Conservation (phyloP, 2,797 vertebrate genomes). For the Carapus acus region DNA sequence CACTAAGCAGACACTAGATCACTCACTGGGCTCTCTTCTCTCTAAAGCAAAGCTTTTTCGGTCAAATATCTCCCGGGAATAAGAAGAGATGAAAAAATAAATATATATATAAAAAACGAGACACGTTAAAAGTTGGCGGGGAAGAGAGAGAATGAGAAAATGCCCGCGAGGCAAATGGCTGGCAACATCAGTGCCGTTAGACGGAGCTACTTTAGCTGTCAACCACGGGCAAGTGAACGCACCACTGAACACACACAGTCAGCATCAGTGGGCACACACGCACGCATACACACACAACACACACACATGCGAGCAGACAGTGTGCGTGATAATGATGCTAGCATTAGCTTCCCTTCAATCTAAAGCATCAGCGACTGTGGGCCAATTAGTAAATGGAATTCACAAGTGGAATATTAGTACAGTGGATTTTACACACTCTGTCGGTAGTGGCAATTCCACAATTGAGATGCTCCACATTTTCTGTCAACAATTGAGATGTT, state of each 20-base stretch:
- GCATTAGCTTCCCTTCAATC: too few species aligned
- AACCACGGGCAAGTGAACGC: conserved; percentile 63
- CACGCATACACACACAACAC: too few species aligned
- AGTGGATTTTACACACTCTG: too few species aligned
- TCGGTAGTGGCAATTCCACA: too few species aligned
- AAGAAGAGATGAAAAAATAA: conserved; percentile 18
- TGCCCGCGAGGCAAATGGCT: conserved; percentile 74
- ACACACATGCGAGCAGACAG: too few species aligned
- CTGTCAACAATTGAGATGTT: too few species aligned
- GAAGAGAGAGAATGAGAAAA: conserved; percentile 66
- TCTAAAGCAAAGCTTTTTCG: conserved; percentile 69
- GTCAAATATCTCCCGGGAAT: conserved; percentile 69
- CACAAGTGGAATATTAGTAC: too few species aligned
- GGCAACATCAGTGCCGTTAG: conserved; percentile 72
- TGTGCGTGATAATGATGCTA: too few species aligned
- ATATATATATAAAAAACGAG: too few species aligned
- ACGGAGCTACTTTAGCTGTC: conserved; percentile 77
- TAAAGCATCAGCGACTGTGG: too few species aligned
- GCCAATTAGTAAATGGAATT: too few species aligned
- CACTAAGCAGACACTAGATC: conserved; percentile 70
- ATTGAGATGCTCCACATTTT: too few species aligned
- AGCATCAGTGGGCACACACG: conserved; percentile 62
- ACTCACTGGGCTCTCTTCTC: conserved; percentile 70
- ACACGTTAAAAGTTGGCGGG: conserved; percentile 80
- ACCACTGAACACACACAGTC: conserved; percentile 60